A percentile compares a stretch with the other conserved stretches of the same genome.
phyloP scores from a whole-genome alignment of 2,113 vertebrate genomes.

The Solea solea region DNA sequence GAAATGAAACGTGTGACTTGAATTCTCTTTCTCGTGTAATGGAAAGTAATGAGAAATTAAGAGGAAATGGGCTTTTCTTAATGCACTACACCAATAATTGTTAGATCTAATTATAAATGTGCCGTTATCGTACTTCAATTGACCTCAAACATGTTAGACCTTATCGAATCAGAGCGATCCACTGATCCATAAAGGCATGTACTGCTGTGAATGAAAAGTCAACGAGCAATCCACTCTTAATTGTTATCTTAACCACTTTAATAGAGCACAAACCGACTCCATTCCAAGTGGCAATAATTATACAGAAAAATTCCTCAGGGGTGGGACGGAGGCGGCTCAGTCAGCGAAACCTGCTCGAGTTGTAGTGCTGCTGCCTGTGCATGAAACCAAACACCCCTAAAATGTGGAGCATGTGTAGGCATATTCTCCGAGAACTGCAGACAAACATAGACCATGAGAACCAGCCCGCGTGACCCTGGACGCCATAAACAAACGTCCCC shows the following conservation, averaged over 20 bases:
- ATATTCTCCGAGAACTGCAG: slow-evolving; percentile 71
- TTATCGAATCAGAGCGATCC: not conserved
- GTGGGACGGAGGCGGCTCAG: slow-evolving; percentile 44
- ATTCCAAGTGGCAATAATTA: slow-evolving; percentile 11
- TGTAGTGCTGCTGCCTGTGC: slow-evolving; percentile 56
- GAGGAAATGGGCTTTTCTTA: not conserved
- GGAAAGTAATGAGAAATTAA: slow-evolving; percentile 2
- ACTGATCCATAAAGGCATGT: not conserved
- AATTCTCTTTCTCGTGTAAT: slow-evolving; percentile 33
- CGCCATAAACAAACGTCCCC: slow-evolving; percentile 70
- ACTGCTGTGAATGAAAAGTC: not conserved
- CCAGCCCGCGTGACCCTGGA: slow-evolving; percentile 64
- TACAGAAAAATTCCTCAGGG: slow-evolving; percentile 33
- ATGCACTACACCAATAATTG: not conserved
- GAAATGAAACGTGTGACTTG: slow-evolving; percentile 55
- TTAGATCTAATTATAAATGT: not conserved
- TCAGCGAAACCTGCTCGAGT: slow-evolving; percentile 59
- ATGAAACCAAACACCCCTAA: slow-evolving; percentile 78
- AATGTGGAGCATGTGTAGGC: slow-evolving; percentile 80
- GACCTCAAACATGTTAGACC: too few relatives aligned
- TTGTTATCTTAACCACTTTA: not conserved
- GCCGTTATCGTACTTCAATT: not conserved
- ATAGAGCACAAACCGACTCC: not conserved
- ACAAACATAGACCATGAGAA: slow-evolving; percentile 72
- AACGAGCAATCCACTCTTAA: not conserved